Evolutionary conservation across 2,113 vertebrate species (phyloP).

Genomic region (Eurystomus gularis): DNA sequence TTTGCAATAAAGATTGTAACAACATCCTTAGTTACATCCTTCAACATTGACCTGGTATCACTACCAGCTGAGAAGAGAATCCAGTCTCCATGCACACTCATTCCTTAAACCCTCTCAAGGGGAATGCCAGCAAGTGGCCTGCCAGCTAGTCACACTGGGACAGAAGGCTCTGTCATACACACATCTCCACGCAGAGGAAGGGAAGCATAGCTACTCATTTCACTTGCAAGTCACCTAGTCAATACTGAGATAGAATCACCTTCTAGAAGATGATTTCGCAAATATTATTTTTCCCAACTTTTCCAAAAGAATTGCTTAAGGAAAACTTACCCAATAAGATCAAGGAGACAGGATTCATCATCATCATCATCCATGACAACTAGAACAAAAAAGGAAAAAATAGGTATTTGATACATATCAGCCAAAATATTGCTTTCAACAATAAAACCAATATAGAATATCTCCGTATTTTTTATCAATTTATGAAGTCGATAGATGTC

Average conservation of each 20-base stretch:
- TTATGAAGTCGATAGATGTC: neutral
- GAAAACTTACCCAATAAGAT: constrained; percentile 95
- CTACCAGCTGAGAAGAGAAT: neutral
- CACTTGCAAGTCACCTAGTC: neutral
- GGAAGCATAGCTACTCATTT: neutral
- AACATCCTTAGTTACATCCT: neutral
- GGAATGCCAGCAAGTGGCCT: neutral
- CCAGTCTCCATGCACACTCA: neutral
- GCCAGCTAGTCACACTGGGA: accelerated
- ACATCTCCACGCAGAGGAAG: neutral
- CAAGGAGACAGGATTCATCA: constrained; percentile 97
- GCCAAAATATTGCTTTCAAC: neutral
- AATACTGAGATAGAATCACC: neutral
- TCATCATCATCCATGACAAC: constrained; percentile 99
- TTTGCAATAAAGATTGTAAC: neutral
- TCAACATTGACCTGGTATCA: neutral
- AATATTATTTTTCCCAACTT: neutral
- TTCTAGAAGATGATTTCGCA: neutral
- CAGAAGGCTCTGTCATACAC: neutral
- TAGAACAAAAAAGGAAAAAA: constrained; percentile 65
- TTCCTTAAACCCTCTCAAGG: neutral
- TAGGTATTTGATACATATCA: neutral
- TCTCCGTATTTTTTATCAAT: neutral
- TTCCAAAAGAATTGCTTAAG: neutral
- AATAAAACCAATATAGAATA: neutral